Conservation (phyloP, 2,113 vertebrate genomes). For the Camelus bactrianus region DNA sequence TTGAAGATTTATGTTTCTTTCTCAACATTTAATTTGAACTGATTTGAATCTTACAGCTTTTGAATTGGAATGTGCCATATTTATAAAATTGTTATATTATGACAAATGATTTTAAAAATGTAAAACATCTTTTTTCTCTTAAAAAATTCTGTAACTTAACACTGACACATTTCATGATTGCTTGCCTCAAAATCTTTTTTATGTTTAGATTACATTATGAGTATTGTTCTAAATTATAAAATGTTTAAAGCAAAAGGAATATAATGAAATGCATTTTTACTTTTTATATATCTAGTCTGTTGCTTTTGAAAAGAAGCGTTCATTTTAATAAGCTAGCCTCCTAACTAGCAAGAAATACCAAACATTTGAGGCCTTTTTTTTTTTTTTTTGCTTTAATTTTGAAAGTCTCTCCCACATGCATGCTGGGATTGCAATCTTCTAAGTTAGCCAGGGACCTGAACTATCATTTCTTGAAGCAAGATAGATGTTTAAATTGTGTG, state of each 20-base stretch:
- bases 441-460: slow-evolving; percentile 59
- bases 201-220: slow-evolving; percentile 40
- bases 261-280: slow-evolving; percentile 29
- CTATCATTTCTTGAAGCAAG: slow-evolving; percentile 57
- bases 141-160: slow-evolving; percentile 45
- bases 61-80: slow-evolving; percentile 52
- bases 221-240: slow-evolving; percentile 40
- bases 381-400: slow-evolving; percentile 70
- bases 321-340: slow-evolving; percentile 51
- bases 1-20: slow-evolving; percentile 72
- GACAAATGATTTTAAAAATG: slow-evolving; percentile 64
- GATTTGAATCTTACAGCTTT: slow-evolving; percentile 41
- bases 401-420: slow-evolving; percentile 63
- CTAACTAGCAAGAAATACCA: background rate
- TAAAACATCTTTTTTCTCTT: slow-evolving; percentile 61
- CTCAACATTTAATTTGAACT: slow-evolving; percentile 52
- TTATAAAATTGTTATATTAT: slow-evolving; percentile 67
- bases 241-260: slow-evolving; percentile 27
- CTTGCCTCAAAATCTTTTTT: slow-evolving; percentile 64
- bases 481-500: slow-evolving; percentile 47
- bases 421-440: slow-evolving; percentile 45
- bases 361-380: slow-evolving; percentile 67
- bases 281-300: slow-evolving; percentile 24
- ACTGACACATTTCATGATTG: slow-evolving; percentile 52
- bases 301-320: slow-evolving; percentile 61